Evolutionary conservation across 1,140 invertebrate species (phyloP), one percentile per base, ranked within the genome.

Genomic region (Calosoma granatense): DNA sequence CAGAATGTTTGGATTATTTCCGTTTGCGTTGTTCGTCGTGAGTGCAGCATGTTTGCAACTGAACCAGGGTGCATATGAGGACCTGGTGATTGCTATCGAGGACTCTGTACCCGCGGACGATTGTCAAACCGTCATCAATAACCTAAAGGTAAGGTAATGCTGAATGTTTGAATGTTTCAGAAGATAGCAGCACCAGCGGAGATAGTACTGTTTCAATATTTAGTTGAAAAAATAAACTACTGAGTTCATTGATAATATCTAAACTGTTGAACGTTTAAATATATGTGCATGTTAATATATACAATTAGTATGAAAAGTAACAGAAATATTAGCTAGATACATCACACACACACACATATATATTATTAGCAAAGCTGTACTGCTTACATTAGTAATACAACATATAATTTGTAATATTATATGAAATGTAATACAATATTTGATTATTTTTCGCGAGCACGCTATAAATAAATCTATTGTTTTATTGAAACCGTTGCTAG

Each of bases 111-210:
- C 71, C 1, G 64, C 62, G 2, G 60, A 60, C 20, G 65, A 70
- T 56, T 73, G 71, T 63, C 64, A 61, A 41, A 67, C 59, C 20
- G 62, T 73, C 55, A 57, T 73, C 36, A 59, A 60, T 21, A 72
- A 71, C 59, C 59, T 73, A 22, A 69, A 72, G 70, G 71, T 73
- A 64, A 67, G 67, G 54, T 51, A 6, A n/a, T n/a, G n/a, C n/a
- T n/a, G n/a, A n/a, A n/a, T n/a, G n/a, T n/a, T n/a, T n/a, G 41
- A n/a, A 12, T 30, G 21, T 14, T 30, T 56, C n/a, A 43, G 41
- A 20, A 43, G 41, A 22, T 56, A 22, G 20, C 22, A 39, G 47
- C 22, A 22, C 41, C 36, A 11, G 47, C 21, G 36, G 23, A 51
- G 51, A 21, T 36, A 36, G 6, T n/a, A 36, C n/a, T 36, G 6